These are phyloP conservation scores for Drosophila elegans DNA, from an alignment of 1,140 invertebrate species.

Conservation along the genomic window DNA sequence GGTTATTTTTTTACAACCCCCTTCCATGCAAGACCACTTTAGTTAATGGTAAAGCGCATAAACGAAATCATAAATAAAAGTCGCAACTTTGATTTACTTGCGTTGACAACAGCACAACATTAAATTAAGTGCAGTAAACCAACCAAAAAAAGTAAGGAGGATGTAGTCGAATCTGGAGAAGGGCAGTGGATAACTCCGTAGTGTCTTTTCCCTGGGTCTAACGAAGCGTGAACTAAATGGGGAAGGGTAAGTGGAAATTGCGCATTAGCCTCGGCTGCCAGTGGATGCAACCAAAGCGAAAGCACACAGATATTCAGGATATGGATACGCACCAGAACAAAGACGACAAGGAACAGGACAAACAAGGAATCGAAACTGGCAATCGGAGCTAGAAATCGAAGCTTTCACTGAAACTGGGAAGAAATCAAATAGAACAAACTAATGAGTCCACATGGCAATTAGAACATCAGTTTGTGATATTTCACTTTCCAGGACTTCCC, in stretches of 20 bases:
- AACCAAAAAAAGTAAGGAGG: constrained; percentile 23
- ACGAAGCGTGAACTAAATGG: constrained; percentile 42
- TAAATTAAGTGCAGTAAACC: constrained; percentile 71
- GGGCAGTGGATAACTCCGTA: constrained; percentile 46
- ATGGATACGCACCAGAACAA: constrained; percentile 49
- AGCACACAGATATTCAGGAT: constrained; percentile 28
- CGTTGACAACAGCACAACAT: constrained; percentile 61
- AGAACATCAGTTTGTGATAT: constrained; percentile 6
- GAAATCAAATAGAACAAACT: constrained; percentile 25
- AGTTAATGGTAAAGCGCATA: constrained; percentile 54
- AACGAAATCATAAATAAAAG: constrained; percentile 75
- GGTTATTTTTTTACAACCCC: constrained; percentile 16
- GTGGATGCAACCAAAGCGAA: constrained; percentile 51
- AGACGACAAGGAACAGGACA: constrained; percentile 39
- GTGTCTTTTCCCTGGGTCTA: constrained; percentile 32
- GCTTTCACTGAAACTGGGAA: background rate
- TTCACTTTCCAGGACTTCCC: background rate
- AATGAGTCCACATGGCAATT: constrained; percentile 46
- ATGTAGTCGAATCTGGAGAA: background rate
- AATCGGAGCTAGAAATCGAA: constrained; percentile 15
- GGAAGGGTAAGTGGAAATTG: constrained; percentile 49
- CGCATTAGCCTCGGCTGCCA: constrained; percentile 60
- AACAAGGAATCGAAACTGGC: constrained; percentile 12
- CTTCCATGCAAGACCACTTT: constrained; percentile 44
- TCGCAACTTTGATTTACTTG: constrained; percentile 69